A percentile compares a stretch with the other conserved stretches of the same genome.
phyloP scores from a whole-genome alignment of 2,113 vertebrate species.

The Colossoma macropomum region DNA sequence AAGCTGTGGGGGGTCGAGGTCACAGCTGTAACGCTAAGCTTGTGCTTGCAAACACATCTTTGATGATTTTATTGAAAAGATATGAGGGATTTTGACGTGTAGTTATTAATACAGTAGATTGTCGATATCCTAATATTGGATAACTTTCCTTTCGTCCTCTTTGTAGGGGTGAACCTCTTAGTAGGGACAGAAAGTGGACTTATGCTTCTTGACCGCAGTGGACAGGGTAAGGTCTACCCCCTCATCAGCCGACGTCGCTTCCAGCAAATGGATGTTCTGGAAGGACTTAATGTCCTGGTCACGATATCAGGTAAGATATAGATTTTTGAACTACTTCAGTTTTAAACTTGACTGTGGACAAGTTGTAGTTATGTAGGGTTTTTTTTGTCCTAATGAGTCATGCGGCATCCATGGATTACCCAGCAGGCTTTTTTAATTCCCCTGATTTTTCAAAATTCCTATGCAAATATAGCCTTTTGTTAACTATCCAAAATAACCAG shows the following conservation, averaged over 20 bases:
- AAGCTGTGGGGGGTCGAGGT: background rate
- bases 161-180: conserved; percentile 81
- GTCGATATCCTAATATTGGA: background rate
- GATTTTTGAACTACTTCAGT: background rate
- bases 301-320: conserved; percentile 80
- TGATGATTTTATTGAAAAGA: background rate
- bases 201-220: conserved; percentile 87
- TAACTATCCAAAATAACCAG: too few species aligned
- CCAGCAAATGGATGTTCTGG: conserved; percentile 88
- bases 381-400: too few species aligned
- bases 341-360: too few species aligned
- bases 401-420: too few species aligned
- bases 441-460: too few species aligned
- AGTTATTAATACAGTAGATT: background rate
- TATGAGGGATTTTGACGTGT: background rate
- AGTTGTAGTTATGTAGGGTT: too few species aligned
- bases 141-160: background rate
- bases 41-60: background rate
- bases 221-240: conserved; percentile 87
- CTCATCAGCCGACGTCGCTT: conserved; percentile 85
- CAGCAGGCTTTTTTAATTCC: too few species aligned
- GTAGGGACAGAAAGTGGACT: conserved; percentile 88
- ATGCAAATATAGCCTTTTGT: too few species aligned
- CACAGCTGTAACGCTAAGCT: background rate
- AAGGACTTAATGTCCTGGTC: conserved; percentile 86